These are phyloP conservation scores for Falcunculus frontatus DNA, from an alignment of 2,113 vertebrate genomes.

Conservation along the genomic window DNA sequence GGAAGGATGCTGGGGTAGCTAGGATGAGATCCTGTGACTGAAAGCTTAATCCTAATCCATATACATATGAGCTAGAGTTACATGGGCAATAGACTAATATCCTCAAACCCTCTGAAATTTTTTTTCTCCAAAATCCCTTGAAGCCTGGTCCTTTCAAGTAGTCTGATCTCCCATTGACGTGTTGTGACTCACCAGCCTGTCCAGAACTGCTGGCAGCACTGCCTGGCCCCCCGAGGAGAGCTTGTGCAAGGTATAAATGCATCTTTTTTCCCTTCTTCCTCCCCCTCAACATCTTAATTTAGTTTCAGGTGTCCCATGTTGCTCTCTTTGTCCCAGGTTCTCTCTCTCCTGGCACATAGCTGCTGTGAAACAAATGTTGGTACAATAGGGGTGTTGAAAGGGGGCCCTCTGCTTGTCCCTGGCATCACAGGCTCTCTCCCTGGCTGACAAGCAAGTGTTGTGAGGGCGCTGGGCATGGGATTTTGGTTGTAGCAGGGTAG, in stretches of 20 bases:
- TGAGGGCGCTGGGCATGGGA: background rate
- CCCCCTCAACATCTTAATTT: background rate
- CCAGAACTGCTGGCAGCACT: background rate
- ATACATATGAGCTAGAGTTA: background rate
- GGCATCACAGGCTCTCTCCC: background rate
- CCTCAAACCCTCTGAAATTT: background rate
- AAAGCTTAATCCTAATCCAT: background rate
- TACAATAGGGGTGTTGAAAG: background rate
- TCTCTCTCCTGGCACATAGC: background rate
- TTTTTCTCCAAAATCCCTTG: background rate
- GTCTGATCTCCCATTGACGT: background rate
- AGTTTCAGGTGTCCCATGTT: background rate
- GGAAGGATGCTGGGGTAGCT: background rate
- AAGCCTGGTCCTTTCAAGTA: background rate
- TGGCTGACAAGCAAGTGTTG: background rate
- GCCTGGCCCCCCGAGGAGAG: accelerated
- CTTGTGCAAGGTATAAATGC: background rate
- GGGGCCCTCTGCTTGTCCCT: background rate
- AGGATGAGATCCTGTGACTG: background rate
- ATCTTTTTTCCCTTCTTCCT: background rate
- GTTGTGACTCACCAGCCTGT: background rate
- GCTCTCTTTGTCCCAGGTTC: background rate
- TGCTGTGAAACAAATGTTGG: background rate
- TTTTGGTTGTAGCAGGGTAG: background rate
- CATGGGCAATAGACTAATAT: background rate